These are phyloP conservation scores for Sitodiplosis mosellana DNA, from an alignment of 1,140 invertebrate species.

Conservation along the genomic window DNA sequence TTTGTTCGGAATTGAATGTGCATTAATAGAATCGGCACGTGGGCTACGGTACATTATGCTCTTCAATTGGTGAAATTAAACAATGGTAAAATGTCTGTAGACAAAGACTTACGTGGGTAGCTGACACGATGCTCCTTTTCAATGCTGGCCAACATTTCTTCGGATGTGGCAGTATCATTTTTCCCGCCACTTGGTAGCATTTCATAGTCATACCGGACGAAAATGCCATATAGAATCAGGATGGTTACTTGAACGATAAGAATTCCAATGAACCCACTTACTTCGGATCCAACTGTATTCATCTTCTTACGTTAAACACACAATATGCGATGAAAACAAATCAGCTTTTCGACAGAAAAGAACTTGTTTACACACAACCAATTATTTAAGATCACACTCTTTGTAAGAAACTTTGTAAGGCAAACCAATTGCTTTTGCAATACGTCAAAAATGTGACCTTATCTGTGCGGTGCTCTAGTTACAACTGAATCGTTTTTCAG, in stretches of 20 bases:
- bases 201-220: conserved; percentile 23
- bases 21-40: background rate
- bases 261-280: conserved; percentile 21
- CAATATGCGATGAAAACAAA: background rate
- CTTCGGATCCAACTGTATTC: conserved; percentile 18
- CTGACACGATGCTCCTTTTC: conserved; percentile 21
- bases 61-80: background rate
- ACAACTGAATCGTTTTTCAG: no score
- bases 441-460: no score
- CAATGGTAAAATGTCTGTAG: background rate
- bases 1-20: background rate
- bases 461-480: no score
- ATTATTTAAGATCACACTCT: no score
- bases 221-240: conserved; percentile 21
- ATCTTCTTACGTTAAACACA: conserved; percentile 7
- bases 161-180: conserved; percentile 5
- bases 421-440: no score
- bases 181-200: conserved; percentile 10
- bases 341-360: background rate
- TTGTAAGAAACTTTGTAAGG: no score
- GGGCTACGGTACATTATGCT: background rate
- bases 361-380: background rate
- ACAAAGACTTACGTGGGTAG: conserved; percentile 23
- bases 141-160: conserved; percentile 15
- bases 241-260: conserved; percentile 25